Evolutionary conservation across 2,113 vertebrate species (phyloP), one percentile per base, ranked within the genome.

Genomic region (Hyla sarda): DNA sequence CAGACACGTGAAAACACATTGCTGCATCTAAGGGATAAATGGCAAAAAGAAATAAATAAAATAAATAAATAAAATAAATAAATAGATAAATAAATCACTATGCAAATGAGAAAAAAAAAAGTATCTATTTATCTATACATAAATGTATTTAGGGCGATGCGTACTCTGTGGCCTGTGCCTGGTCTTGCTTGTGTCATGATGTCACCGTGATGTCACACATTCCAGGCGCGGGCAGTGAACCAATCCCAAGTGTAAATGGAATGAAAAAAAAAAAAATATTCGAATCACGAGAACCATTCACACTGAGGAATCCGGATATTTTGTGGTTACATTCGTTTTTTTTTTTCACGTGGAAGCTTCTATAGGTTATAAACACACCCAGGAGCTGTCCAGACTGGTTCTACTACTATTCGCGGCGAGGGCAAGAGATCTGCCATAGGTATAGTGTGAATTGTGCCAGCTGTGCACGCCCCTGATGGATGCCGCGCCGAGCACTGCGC

Each of bases 341-440:
- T 48, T 48, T 23, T 11, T 48, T 48, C 7, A 50, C 23, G 28
- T 11, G 14, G 47, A 47, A 30, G 8, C 23, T 32, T 23, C 50
- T 21, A 30, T 48, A 54, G 74, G 7, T 28, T 25, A 28, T 78
- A 78, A 56, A 56, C 50, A 78, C 75, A 78, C 75, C 75, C 75
- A 52, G 17, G 25, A 52, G 41, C 16, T 1, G 14, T 19, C 74
- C 12, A 30, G 32, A 78, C 75, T 23, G 75, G 75, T 78, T 78
- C 50, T 56, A 56, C 75, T 52, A 32, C 28, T 78, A 30, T 54
- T 23, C 19, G 0, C 5, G 3, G 48, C 11, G 41, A 41, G 41
- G 25, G 6, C 13, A 41, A 41, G 41, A 41, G 41, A 41, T 41
- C 41, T 41, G 41, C 41, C n/a, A 12, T n/a, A 28, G 58, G 28